Evolutionary conservation across 2,113 vertebrate species (phyloP).

Genomic region (Corythoichthys intestinalis): DNA sequence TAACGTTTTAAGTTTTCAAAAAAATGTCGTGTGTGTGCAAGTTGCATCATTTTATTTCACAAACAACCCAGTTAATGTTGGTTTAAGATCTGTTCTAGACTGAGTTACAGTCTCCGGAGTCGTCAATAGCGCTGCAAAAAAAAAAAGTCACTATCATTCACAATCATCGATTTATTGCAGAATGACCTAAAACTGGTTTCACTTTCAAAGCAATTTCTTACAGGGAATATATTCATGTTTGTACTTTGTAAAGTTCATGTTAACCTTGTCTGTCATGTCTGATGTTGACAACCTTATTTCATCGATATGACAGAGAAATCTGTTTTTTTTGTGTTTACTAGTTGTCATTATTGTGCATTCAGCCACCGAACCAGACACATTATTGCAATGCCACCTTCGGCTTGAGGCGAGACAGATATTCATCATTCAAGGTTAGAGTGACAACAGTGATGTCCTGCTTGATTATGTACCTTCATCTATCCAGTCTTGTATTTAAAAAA

Average conservation of each 20-base stretch:
- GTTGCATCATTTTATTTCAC: too few relatives aligned
- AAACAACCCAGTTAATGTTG: too few relatives aligned
- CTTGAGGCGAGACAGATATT: constrained; percentile 46
- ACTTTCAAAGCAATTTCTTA: neutral
- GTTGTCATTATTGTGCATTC: constrained; percentile 29
- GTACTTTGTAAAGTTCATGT: neutral
- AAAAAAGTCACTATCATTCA: too few relatives aligned
- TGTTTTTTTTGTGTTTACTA: constrained; percentile 4
- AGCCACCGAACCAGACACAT: constrained; percentile 50
- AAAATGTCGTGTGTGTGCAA: too few relatives aligned
- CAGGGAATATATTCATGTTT: neutral
- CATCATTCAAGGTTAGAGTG: constrained; percentile 48
- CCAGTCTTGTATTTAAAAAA: constrained; percentile 8
- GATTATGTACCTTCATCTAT: constrained; percentile 44
- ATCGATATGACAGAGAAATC: neutral
- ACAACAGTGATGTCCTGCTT: constrained; percentile 36
- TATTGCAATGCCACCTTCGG: constrained; percentile 60
- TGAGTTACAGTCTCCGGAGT: too few relatives aligned
- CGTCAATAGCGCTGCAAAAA: too few relatives aligned
- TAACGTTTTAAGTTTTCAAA: too few relatives aligned
- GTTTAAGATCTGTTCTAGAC: too few relatives aligned
- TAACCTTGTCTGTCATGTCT: neutral
- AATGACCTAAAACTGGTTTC: neutral
- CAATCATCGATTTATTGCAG: neutral
- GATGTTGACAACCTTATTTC: neutral